Evolutionary conservation across 2,888 invertebrate species (phyloP), one percentile per base, ranked within the genome.

Genomic region (Melanotus villosus): DNA sequence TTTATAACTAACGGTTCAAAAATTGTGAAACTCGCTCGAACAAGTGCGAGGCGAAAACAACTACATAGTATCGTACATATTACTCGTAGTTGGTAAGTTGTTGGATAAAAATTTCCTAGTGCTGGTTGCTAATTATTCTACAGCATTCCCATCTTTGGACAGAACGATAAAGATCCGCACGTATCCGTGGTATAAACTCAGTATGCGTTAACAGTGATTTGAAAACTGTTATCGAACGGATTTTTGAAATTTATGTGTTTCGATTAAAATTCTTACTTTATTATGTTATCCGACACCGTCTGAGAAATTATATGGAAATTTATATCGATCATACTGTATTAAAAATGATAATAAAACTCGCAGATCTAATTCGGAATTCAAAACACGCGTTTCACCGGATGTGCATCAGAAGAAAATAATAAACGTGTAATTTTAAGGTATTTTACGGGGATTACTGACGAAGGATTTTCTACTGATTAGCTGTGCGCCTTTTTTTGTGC

Each of bases 111-210:
- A 56, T 38, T 36, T 16, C 38, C 14, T 54, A 21, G 36, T 56
- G 56, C 56, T 23, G 52, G 52, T 38, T 56, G 56, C 56, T 56
- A 56, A 56, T 56, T 56, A 56, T 56, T 56, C 56, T 38, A 38
- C 56, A 38, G 56, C 38, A 56, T 38, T 56, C 56, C 56, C 56
- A 56, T 56, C 56, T 56, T 21, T 7, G 38, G 38, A 7, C 36
- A 38, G 9, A n/a, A 38, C 56, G 56, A 56, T 56, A 56, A 56
- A 56, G 56, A 56, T 56, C 56, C 36, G 56, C 56, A 56, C 56
- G 56, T 56, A 56, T 52, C 52, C 52, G 12, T n/a, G 32, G 14
- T 26, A 50, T 23, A 50, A 50, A 21, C 16, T 16, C 23, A 52
- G 52, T 32, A 30, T 30, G n/a, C 50, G 18, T 30, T 52, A 30